Evolutionary conservation across 2,113 vertebrate genomes (phyloP), one percentile per base, ranked within the genome.

Genomic region (Gymnocephalus cernua): DNA sequence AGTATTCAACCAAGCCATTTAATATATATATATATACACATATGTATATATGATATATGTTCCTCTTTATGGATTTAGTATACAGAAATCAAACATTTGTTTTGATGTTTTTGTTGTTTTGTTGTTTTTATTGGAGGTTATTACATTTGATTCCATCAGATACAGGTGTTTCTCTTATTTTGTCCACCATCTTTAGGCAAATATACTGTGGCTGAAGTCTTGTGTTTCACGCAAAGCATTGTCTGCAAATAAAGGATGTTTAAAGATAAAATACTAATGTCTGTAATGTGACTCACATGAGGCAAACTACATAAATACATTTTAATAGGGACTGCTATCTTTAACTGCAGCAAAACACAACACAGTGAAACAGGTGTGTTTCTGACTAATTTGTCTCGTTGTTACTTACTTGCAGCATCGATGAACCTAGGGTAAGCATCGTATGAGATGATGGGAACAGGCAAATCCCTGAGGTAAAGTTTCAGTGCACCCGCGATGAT

Each of bases 391-490:
- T 68, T 70, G 67, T 74, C 16, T 23, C 7, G 21, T 27, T 13
- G 3, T 45, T 35, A 96, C 98, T 96, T 93, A 99, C 99, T 98
- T 89, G 98, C 97, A 91, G 97, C 97, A 84, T 99, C 97, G 78
- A 99, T 98, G 92, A 99, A 99, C 93, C 96, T 96, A 65, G 98
- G 97, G 93, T 99, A 99, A 86, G 98, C 97, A 45, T 99, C 97
- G 14, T 98, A 99, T 0, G 98, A 97, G 94, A 99, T 99, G 88
- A 99, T 93, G 69, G 99, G 99, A 94, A 99, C 99, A 51, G 99
- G 99, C 93, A 99, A 94, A 91, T 99, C 99, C 96, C 99, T 97
- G 95, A 99, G 99, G 96, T 99, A 99, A 88, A 99, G 95, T 95
- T 99, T 99, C 93, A 99, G 97, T 35, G 99, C 99, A 69, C 99